Evolutionary conservation across 2,113 vertebrate genomes (phyloP).

Genomic region (Ceuthmochares aereus): DNA sequence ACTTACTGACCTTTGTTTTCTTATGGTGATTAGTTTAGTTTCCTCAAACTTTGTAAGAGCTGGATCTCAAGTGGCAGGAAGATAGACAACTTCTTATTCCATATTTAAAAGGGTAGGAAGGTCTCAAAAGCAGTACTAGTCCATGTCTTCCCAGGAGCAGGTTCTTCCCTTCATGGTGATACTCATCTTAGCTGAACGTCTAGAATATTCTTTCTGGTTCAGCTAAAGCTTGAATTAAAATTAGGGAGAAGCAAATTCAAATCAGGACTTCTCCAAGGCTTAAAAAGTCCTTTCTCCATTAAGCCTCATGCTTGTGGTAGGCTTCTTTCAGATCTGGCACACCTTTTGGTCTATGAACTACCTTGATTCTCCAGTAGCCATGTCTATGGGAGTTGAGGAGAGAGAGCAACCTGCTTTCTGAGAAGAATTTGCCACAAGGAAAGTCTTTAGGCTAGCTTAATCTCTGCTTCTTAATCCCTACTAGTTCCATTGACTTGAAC

Average conservation of each 20-base stretch:
- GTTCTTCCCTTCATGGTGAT: background rate
- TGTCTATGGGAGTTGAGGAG: background rate
- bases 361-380: background rate
- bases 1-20: conserved; percentile 70
- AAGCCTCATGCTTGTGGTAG: background rate
- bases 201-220: background rate
- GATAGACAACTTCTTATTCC: conserved; percentile 39
- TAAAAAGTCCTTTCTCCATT: background rate
- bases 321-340: background rate
- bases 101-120: conserved; percentile 1
- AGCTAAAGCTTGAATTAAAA: background rate
- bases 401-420: background rate
- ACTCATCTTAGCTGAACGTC: background rate
- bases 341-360: background rate
- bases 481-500: background rate
- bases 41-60: conserved; percentile 38
- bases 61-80: conserved; percentile 22
- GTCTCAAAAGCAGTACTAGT: conserved; percentile 2
- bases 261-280: background rate
- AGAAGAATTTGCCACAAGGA: background rate
- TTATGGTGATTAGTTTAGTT: conserved; percentile 59
- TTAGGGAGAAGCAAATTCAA: background rate
- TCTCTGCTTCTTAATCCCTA: background rate
- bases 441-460: background rate
- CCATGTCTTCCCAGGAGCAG: background rate